These are phyloP conservation scores for Lissocephala sabroskyi DNA, from an alignment of 2,888 invertebrate species.

Conservation along the genomic window DNA sequence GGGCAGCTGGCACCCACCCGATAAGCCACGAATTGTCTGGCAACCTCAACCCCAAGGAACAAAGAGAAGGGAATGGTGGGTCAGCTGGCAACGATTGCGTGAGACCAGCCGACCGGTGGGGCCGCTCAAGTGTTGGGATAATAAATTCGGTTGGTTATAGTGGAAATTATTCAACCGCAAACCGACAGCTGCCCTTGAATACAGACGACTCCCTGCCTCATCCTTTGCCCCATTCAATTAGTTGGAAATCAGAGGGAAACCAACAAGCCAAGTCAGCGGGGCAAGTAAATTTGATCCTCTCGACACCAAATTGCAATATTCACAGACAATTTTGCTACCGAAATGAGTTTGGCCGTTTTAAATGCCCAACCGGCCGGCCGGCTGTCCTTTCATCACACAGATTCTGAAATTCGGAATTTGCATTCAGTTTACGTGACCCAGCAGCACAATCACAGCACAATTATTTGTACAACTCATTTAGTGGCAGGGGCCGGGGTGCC, in stretches of 20 bases:
- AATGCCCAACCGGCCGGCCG: not conserved
- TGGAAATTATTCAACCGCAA: constrained; percentile 51
- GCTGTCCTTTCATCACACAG: not conserved
- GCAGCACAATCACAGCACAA: constrained; percentile 34
- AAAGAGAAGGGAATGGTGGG: too few species aligned
- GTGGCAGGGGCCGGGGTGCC: too few species aligned
- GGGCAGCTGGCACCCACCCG: constrained; percentile 32
- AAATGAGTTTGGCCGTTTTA: constrained; percentile 25
- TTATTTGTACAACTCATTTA: constrained; percentile 46
- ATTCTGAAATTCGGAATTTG: not conserved
- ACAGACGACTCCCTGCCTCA: too few species aligned
- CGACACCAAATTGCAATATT: constrained; percentile 29
- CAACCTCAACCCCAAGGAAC: too few species aligned
- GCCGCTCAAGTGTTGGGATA: constrained; percentile 18
- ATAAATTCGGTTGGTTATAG: constrained; percentile 52
- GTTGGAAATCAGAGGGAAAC: too few species aligned
- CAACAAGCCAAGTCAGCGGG: too few species aligned
- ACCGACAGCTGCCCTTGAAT: constrained; percentile 24
- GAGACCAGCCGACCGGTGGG: constrained; percentile 3
- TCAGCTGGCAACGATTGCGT: not conserved
- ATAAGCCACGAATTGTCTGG: too few species aligned
- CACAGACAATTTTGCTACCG: constrained; percentile 21
- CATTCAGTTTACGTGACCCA: constrained; percentile 3
- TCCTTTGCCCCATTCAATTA: too few species aligned
- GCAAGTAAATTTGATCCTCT: constrained; percentile 34